These are phyloP conservation scores for Choloepus didactylus DNA, from an alignment of 2,797 vertebrate species.

Conservation along the genomic window DNA sequence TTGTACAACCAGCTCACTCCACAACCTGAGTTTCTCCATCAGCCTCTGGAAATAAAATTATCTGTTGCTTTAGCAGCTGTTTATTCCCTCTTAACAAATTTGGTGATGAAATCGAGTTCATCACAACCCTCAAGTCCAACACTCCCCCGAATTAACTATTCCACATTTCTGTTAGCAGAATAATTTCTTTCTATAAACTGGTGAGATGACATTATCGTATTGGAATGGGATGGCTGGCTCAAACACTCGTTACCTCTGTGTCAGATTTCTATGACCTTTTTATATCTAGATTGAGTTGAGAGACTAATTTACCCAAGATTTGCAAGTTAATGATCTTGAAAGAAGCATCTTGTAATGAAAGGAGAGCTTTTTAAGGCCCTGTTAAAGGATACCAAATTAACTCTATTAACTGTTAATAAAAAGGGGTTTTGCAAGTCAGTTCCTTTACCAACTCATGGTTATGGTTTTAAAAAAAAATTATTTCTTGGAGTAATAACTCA, in stretches of 20 bases:
- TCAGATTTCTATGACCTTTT: conserved; percentile 60
- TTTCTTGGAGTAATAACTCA: conserved; percentile 27
- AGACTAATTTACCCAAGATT: conserved; percentile 55
- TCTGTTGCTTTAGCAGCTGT: conserved; percentile 13
- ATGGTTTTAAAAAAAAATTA: conserved; percentile 26
- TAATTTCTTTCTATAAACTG: not conserved
- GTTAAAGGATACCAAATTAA: conserved; percentile 64
- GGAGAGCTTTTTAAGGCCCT: conserved; percentile 33
- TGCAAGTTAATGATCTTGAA: conserved; percentile 70
- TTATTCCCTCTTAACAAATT: not conserved
- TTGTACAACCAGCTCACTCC: not conserved
- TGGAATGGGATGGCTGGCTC: conserved; percentile 58
- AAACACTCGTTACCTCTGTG: conserved; percentile 46
- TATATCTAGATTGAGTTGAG: conserved; percentile 47
- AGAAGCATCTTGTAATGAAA: conserved; percentile 49
- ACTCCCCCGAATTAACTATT: not conserved
- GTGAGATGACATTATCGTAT: conserved; percentile 48
- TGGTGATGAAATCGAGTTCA: conserved; percentile 7
- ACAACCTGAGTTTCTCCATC: not conserved
- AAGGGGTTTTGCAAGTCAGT: conserved; percentile 4
- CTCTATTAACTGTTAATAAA: conserved; percentile 47
- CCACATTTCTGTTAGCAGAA: conserved; percentile 56
- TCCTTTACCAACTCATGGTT: conserved; percentile 48
- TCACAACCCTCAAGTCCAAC: not conserved
- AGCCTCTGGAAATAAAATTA: conserved; percentile 47